These are phyloP conservation scores for Megaleporinus macrocephalus DNA, from an alignment of 2,113 vertebrate species.

Conservation along the genomic window DNA sequence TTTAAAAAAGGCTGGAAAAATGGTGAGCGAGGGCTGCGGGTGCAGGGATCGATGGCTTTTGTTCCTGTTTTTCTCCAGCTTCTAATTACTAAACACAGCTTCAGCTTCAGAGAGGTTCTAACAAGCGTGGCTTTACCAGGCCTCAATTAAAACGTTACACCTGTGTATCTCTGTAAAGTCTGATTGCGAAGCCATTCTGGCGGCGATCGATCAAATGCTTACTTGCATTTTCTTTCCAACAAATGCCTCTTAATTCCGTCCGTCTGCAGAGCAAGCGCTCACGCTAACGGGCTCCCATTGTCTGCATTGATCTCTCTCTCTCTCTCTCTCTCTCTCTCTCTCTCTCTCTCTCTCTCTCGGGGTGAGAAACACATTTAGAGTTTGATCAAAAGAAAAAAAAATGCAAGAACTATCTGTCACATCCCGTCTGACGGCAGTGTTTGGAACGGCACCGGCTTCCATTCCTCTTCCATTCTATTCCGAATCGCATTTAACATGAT, in stretches of 20 bases:
- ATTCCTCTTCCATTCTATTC: neutral
- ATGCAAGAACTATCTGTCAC: conserved; percentile 3
- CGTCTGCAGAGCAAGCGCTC: conserved; percentile 41
- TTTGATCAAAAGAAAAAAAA: neutral
- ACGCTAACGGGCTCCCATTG: conserved; percentile 37
- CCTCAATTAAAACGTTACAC: conserved; percentile 45
- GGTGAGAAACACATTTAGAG: neutral
- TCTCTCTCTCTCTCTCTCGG: too few relatives aligned
- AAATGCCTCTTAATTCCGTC: conserved; percentile 47
- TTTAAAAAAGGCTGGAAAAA: neutral
- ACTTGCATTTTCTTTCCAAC: conserved; percentile 38
- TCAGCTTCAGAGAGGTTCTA: neutral
- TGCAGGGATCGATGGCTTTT: neutral
- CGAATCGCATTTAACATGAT: conserved; percentile 39
- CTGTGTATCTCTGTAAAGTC: conserved; percentile 30
- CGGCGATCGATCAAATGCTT: conserved; percentile 47
- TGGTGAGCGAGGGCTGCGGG: neutral
- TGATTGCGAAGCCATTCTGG: conserved; percentile 36
- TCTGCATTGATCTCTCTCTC: conserved; percentile 47
- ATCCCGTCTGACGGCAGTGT: neutral
- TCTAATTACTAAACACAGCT: conserved; percentile 16
- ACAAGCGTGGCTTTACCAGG: neutral
- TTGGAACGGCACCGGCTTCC: neutral
- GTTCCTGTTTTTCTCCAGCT: conserved; percentile 4
- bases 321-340: too few relatives aligned